Conservation (phyloP, 2,113 vertebrate species). For the Cygnus atratus region DNA sequence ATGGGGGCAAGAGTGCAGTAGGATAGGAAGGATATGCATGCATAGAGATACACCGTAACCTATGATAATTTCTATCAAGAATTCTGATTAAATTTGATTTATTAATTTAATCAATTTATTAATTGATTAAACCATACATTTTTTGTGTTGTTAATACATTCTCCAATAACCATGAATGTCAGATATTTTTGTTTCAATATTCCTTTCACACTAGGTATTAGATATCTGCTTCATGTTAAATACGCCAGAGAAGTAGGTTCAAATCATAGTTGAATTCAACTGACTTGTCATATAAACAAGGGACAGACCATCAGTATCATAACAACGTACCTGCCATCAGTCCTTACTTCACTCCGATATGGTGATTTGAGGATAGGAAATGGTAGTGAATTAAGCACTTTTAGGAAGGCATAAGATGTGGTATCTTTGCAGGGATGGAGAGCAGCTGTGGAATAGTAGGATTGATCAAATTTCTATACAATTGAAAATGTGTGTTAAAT, state of each 20-base stretch:
- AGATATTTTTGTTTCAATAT: neutral
- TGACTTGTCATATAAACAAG: neutral
- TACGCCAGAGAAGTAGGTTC: neutral
- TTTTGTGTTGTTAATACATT: neutral
- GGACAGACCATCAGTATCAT: fast-evolving
- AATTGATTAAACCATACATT: neutral
- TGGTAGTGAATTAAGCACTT: neutral
- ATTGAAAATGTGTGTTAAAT: neutral
- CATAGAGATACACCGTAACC: neutral
- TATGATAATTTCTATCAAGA: neutral
- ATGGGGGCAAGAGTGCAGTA: neutral
- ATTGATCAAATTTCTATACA: neutral
- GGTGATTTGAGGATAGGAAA: neutral
- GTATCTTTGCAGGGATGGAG: neutral
- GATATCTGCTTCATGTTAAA: neutral
- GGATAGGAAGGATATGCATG: neutral
- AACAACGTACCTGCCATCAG: neutral
- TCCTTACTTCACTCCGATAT: neutral
- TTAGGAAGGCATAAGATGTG: neutral
- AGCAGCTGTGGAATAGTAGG: neutral
- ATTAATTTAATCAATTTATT: too few relatives aligned
- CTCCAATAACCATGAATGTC: neutral
- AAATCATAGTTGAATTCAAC: neutral
- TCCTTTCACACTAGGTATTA: neutral
- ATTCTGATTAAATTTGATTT: neutral